A percentile compares a stretch with the other conserved stretches of the same genome.
phyloP scores from a whole-genome alignment of 2,888 invertebrate species.

The Noctua pronuba region DNA sequence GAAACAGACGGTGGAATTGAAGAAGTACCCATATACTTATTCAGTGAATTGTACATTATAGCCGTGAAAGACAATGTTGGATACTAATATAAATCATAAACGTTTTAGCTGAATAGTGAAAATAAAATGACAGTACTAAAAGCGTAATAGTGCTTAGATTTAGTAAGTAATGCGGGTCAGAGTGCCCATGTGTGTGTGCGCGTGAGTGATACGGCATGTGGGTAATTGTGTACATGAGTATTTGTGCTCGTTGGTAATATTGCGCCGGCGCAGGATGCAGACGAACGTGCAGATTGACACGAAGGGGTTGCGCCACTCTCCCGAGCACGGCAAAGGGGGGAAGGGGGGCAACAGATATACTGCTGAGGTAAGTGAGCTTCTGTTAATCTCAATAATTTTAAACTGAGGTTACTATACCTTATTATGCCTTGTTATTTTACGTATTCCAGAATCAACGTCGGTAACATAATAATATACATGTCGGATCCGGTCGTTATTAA shows the following conservation, averaged over 20 bases:
- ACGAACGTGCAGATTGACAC: slow-evolving; percentile 94
- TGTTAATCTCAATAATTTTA: not conserved
- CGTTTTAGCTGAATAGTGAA: not conserved
- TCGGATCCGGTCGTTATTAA: too few relatives aligned
- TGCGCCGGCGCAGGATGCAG: slow-evolving; percentile 89
- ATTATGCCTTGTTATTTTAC: not conserved
- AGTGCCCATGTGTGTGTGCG: not conserved
- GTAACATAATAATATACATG: not conserved
- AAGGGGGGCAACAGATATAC: slow-evolving; percentile 85
- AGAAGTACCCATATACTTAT: not conserved
- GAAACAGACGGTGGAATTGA: not conserved
- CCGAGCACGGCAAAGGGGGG: slow-evolving; percentile 91
- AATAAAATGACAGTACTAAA: not conserved
- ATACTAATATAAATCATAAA: not conserved
- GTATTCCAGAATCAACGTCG: not conserved
- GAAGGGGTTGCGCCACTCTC: slow-evolving; percentile 91
- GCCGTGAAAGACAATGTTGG: not conserved
- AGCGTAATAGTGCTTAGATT: not conserved
- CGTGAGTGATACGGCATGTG: not conserved
- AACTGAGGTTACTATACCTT: not conserved
- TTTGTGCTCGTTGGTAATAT: slow-evolving; percentile 13
- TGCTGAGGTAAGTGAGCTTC: slow-evolving; percentile 86
- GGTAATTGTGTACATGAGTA: not conserved
- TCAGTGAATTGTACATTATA: not conserved
- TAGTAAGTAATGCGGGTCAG: not conserved